Conservation (phyloP, 2,113 vertebrate genomes). For the Labrus mixtus region DNA sequence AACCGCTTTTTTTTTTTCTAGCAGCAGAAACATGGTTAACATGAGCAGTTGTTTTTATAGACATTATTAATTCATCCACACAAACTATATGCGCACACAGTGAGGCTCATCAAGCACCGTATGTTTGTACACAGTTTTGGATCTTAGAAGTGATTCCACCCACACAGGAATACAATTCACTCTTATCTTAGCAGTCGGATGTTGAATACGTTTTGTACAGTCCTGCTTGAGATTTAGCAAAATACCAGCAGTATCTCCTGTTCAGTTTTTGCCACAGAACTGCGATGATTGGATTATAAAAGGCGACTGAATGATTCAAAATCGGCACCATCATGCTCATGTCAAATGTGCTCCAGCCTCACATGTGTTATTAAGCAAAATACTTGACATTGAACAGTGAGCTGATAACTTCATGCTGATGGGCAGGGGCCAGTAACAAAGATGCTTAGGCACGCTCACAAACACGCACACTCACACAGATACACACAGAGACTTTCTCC, state of each 20-base stretch:
- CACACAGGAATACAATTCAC: background rate
- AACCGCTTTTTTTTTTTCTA: too few species aligned
- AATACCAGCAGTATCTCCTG: slow-evolving; percentile 3
- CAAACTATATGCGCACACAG: background rate
- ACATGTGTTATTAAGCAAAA: background rate
- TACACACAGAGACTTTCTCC: slow-evolving; percentile 6
- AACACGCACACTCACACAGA: slow-evolving; percentile 1
- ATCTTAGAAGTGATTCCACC: background rate
- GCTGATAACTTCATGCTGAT: background rate
- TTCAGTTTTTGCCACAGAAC: background rate
- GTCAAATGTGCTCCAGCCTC: slow-evolving; percentile 2
- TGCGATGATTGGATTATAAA: slow-evolving; percentile 14
- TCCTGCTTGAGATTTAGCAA: background rate
- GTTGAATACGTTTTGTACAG: background rate
- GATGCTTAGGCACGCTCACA: background rate
- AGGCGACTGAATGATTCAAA: slow-evolving; percentile 5
- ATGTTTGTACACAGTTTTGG: background rate
- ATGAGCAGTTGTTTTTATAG: background rate
- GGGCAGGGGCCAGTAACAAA: background rate
- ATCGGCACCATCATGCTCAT: background rate
- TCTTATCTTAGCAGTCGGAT: background rate
- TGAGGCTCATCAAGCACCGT: background rate
- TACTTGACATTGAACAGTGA: slow-evolving; percentile 24
- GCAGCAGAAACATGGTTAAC: too few species aligned
- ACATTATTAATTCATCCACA: slow-evolving; percentile 6